Conservation (phyloP, 1,140 invertebrate species). For the Batillaria attramentaria region DNA sequence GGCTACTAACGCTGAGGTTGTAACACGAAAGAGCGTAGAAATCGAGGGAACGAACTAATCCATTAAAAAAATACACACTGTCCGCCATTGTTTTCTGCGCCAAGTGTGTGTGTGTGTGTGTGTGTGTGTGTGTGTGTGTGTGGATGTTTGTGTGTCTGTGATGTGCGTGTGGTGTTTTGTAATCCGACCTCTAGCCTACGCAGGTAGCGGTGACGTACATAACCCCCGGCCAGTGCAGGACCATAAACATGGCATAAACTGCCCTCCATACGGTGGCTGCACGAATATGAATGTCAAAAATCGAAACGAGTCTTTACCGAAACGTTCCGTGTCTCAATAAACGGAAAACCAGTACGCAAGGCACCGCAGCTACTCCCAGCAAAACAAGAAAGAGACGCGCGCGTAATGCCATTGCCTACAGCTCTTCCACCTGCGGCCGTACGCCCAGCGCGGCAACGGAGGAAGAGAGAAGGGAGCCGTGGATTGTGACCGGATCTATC, state of each 20-base stretch:
- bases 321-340: not conserved
- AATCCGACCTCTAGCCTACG: not conserved
- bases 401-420: too few species aligned
- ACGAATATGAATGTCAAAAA: conserved; percentile 16
- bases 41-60: too few species aligned
- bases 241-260: not conserved
- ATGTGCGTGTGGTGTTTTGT: not conserved
- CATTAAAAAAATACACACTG: too few species aligned
- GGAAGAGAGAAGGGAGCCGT: not conserved
- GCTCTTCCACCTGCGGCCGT: not conserved
- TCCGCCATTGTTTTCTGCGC: too few species aligned
- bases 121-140: not conserved
- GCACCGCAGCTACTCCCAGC: not conserved
- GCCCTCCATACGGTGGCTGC: not conserved
- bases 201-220: not conserved
- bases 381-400: too few species aligned
- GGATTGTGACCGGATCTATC: conserved; percentile 10
- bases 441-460: not conserved
- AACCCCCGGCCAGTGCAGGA: not conserved
- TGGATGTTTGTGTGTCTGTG: not conserved
- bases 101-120: not conserved
- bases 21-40: too few species aligned
- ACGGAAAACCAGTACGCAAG: not conserved
- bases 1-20: too few species aligned
- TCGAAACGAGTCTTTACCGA: conserved; percentile 14